Conservation (phyloP, 1,140 invertebrate genomes). For the Cherax quadricarinatus region DNA sequence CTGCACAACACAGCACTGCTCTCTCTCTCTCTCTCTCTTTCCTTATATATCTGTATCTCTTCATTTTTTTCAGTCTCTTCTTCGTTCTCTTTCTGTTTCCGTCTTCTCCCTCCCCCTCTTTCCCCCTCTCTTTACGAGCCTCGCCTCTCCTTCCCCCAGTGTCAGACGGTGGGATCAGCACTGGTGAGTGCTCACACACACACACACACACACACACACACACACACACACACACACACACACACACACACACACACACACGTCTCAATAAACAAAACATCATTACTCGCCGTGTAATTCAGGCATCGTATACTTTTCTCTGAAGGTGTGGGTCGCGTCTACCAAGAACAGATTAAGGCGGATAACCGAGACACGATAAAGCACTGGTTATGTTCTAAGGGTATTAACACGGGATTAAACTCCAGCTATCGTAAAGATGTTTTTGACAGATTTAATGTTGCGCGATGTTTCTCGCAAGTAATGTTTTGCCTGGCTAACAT, state of each 20-base stretch:
- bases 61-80: no score
- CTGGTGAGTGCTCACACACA: no score
- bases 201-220: no score
- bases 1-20: no score
- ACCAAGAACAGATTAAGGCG: slow-evolving; percentile 34
- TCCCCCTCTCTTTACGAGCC: neutral
- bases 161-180: no score
- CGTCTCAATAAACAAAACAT: slow-evolving; percentile 12
- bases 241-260: neutral
- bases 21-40: no score
- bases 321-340: neutral
- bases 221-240: no score
- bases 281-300: slow-evolving; percentile 12
- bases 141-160: no score
- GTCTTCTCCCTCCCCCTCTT: neutral
- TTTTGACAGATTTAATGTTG: slow-evolving; percentile 70
- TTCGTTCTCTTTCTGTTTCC: no score
- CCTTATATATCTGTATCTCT: no score
- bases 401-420: slow-evolving; percentile 68
- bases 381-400: slow-evolving; percentile 64
- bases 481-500: slow-evolving; percentile 64
- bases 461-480: slow-evolving; percentile 62
- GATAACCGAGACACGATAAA: slow-evolving; percentile 51
- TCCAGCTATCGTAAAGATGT: slow-evolving; percentile 67
- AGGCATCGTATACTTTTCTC: neutral